A percentile compares a stretch with the other conserved stretches of the same genome.
Evolutionary conservation across 2,888 invertebrate species (phyloP).

Genomic region (Euproctis similis): DNA sequence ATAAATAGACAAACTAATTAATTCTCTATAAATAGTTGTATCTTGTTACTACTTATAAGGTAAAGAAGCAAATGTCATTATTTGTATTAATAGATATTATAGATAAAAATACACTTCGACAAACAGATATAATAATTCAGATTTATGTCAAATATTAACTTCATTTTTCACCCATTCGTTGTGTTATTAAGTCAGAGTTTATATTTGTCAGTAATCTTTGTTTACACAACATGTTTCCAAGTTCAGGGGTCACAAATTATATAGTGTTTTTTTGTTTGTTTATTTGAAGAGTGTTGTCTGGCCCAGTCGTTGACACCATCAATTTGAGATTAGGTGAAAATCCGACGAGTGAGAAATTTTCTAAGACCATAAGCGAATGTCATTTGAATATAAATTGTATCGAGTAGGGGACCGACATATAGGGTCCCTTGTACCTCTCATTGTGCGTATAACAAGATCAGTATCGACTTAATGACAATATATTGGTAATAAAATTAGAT

Average conservation of each 20-base stretch:
- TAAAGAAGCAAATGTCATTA: slow-evolving; percentile 16
- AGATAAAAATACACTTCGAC: slow-evolving; percentile 8
- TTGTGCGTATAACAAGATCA: slow-evolving; percentile 76
- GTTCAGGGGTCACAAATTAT: slow-evolving; percentile 29
- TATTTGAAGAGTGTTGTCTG: slow-evolving; percentile 33
- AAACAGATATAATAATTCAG: slow-evolving; percentile 3
- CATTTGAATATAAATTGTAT: slow-evolving; percentile 74
- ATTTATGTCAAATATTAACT: slow-evolving; percentile 12
- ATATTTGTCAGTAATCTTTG: slow-evolving; percentile 17
- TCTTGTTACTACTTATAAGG: slow-evolving; percentile 28
- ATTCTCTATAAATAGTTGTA: slow-evolving; percentile 21
- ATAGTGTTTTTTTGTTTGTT: slow-evolving; percentile 26
- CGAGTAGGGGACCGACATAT: slow-evolving; percentile 44
- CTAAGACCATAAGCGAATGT: slow-evolving; percentile 62
- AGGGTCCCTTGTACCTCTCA: slow-evolving; percentile 56
- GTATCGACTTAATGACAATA: slow-evolving; percentile 76
- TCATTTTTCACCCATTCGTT: slow-evolving; percentile 18
- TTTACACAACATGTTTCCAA: slow-evolving; percentile 13
- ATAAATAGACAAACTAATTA: slow-evolving; percentile 45
- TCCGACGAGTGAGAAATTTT: slow-evolving; percentile 71
- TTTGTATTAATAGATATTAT: slow-evolving; percentile 4
- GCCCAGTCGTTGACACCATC: slow-evolving; percentile 52
- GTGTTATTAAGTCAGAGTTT: slow-evolving; percentile 11
- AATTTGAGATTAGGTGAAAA: slow-evolving; percentile 69
- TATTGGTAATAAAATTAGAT: slow-evolving; percentile 76